phyloP scores from a whole-genome alignment of 2,797 vertebrate species.

The Melanotaenia trifasciata region DNA sequence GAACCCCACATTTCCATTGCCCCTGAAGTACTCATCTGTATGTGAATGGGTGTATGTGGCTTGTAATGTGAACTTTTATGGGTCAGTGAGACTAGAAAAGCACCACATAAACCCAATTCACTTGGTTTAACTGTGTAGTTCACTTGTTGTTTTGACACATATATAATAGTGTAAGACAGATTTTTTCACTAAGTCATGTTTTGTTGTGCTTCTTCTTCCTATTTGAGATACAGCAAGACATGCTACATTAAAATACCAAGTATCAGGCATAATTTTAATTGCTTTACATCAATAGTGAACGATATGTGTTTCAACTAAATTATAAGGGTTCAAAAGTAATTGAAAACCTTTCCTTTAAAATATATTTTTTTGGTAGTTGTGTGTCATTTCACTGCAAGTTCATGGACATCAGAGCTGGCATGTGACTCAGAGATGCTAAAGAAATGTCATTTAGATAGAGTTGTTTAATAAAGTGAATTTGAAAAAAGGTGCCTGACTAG shows the following conservation, averaged over 20 bases:
- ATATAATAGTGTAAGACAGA: background rate
- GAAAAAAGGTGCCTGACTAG: background rate
- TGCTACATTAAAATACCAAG: background rate
- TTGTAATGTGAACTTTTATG: background rate
- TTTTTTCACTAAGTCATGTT: background rate
- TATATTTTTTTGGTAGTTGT: background rate
- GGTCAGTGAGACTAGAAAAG: background rate
- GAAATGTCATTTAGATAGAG: background rate
- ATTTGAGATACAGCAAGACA: background rate
- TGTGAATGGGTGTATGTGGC: background rate
- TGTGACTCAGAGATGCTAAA: background rate
- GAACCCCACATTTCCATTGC: background rate
- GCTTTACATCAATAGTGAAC: background rate
- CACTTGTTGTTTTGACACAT: background rate
- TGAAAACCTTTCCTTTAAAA: background rate
- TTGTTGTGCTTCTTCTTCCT: background rate
- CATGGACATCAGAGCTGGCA: background rate
- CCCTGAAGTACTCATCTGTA: background rate
- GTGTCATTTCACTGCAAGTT: background rate
- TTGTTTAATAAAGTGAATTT: background rate
- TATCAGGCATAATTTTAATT: background rate
- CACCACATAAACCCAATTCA: background rate
- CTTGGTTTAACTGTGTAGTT: background rate
- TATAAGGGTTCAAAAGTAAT: conserved; percentile 1
- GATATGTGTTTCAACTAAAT: background rate